These are phyloP conservation scores for Hoplias malabaricus DNA, from an alignment of 2,113 vertebrate genomes.

Conservation along the genomic window DNA sequence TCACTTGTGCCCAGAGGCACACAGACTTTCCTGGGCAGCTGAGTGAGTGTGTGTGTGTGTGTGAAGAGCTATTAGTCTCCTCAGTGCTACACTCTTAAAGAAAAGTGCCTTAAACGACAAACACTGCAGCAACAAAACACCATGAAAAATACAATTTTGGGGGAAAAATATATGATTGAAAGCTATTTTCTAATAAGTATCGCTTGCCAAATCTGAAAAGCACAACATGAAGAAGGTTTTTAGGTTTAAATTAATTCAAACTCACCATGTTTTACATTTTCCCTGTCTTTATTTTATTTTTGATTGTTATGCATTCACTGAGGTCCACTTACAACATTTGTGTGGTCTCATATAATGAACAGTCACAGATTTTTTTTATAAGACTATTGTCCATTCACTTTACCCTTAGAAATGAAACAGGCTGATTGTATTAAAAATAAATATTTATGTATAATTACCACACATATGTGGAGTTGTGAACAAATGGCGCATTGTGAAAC, in stretches of 20 bases:
- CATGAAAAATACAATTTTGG: background rate
- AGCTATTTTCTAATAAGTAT: background rate
- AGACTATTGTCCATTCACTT: too few species aligned
- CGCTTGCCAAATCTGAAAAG: background rate
- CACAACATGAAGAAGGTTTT: background rate
- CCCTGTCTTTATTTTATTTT: background rate
- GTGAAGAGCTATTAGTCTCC: background rate
- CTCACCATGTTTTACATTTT: too few species aligned
- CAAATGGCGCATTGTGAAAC: too few species aligned
- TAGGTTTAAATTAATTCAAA: background rate
- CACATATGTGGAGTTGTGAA: too few species aligned
- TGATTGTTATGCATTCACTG: too few species aligned
- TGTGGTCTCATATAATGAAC: too few species aligned
- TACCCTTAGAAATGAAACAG: too few species aligned
- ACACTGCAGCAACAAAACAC: background rate
- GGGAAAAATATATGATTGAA: background rate
- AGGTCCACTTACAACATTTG: too few species aligned
- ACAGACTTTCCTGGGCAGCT: constrained; percentile 26
- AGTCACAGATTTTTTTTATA: too few species aligned
- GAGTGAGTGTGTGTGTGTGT: background rate
- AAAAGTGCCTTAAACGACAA: background rate
- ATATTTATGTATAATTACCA: too few species aligned
- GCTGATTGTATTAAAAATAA: too few species aligned
- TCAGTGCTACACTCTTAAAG: background rate
- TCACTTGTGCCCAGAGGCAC: constrained; percentile 28